phyloP scores from a whole-genome alignment of 2,888 invertebrate genomes.

The Dusona sp. region DNA sequence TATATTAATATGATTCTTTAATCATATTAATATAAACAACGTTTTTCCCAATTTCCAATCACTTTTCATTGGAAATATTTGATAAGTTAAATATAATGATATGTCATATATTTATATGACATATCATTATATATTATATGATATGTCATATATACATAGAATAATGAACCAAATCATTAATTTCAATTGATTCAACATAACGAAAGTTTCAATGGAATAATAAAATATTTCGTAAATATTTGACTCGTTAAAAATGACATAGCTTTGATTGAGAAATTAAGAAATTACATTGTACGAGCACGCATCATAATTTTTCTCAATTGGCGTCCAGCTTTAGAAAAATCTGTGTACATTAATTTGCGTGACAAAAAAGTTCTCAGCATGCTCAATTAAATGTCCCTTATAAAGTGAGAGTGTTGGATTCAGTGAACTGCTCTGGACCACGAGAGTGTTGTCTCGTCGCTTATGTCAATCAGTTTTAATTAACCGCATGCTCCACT shows the following conservation, averaged over 20 bases:
- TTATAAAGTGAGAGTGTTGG: constrained; percentile 54
- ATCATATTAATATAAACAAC: not conserved
- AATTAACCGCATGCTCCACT: constrained; percentile 37
- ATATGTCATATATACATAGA: too few relatives aligned
- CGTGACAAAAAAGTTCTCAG: constrained; percentile 19
- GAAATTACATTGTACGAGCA: constrained; percentile 7
- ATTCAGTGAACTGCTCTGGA: constrained; percentile 24
- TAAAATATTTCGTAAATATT: not conserved
- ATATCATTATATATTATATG: not conserved
- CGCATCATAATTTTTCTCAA: constrained; percentile 25
- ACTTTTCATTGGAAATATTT: not conserved
- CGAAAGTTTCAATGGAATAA: not conserved
- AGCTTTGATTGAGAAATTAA: constrained; percentile 17
- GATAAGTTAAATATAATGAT: not conserved
- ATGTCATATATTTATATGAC: too few relatives aligned
- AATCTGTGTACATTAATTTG: not conserved
- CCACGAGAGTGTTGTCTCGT: constrained; percentile 29
- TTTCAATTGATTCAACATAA: not conserved
- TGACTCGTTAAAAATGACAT: constrained; percentile 8
- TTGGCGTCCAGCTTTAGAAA: not conserved
- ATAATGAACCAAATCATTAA: not conserved
- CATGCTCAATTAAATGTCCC: constrained; percentile 58
- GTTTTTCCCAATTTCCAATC: not conserved
- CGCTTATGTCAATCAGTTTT: constrained; percentile 40
- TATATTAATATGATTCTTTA: not conserved